These are phyloP conservation scores for Protobothrops flavoviridis DNA, from an alignment of 2,113 vertebrate species.

Conservation along the genomic window DNA sequence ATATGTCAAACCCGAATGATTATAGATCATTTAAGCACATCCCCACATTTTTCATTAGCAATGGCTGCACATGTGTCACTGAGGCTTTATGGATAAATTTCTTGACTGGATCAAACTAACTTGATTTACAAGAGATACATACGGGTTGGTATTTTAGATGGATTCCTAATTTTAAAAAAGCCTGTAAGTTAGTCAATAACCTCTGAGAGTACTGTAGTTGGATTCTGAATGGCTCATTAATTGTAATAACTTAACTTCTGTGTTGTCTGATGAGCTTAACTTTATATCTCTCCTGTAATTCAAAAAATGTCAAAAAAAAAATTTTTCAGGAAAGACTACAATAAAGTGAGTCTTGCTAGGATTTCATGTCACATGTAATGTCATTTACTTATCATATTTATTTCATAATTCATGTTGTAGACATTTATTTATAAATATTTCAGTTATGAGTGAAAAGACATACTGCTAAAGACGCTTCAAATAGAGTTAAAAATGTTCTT, in stretches of 20 bases:
- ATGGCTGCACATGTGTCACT: rapidly evolving
- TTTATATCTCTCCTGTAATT: constrained; percentile 49
- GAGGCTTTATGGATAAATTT: background rate
- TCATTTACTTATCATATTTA: background rate
- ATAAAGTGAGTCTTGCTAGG: constrained; percentile 41
- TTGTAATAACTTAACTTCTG: constrained; percentile 54
- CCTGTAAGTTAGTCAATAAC: constrained; percentile 51
- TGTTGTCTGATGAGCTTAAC: constrained; percentile 42
- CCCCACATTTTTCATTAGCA: background rate
- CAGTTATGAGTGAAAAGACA: constrained; percentile 20
- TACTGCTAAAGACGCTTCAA: background rate
- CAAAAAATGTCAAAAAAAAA: constrained; percentile 24
- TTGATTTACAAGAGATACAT: constrained; percentile 16
- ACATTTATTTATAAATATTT: constrained; percentile 6
- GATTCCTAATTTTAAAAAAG: constrained; percentile 35
- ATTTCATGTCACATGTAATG: background rate
- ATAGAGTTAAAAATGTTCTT: constrained; percentile 21
- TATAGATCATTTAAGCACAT: rapidly evolving
- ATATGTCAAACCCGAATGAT: rapidly evolving
- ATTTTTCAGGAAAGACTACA: background rate
- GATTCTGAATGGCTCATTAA: constrained; percentile 57
- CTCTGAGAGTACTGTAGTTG: constrained; percentile 49
- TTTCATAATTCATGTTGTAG: background rate
- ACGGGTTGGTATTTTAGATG: constrained; percentile 49
- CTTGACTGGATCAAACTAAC: constrained; percentile 25